phyloP scores from a whole-genome alignment of 2,113 vertebrate genomes.

The Telmatochromis brachygnathus region DNA sequence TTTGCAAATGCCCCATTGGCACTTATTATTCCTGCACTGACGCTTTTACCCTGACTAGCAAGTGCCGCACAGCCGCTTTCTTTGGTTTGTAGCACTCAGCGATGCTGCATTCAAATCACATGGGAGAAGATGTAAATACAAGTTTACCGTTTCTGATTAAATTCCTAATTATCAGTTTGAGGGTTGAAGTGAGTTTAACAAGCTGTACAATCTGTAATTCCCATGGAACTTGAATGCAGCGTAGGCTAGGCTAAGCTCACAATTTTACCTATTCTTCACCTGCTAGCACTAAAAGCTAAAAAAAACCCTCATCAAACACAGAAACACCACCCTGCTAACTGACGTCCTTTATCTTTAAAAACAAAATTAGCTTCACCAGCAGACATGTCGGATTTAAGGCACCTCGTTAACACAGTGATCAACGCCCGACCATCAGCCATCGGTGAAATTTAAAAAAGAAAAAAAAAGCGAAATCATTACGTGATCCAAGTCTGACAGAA shows the following conservation, averaged over 20 bases:
- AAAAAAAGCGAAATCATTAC: not conserved
- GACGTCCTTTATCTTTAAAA: not conserved
- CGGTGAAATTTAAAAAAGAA: not conserved
- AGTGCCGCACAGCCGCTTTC: constrained; percentile 17
- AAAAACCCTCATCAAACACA: fast-evolving
- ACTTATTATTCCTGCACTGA: not conserved
- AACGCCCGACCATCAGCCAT: not conserved
- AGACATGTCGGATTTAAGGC: not conserved
- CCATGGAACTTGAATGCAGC: not conserved
- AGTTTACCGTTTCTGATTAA: not conserved
- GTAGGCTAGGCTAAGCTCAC: not conserved
- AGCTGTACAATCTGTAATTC: not conserved
- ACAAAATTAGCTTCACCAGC: not conserved
- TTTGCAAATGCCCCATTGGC: not conserved
- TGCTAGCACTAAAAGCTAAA: not conserved
- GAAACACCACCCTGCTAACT: not conserved
- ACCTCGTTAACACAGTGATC: not conserved
- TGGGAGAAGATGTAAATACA: not conserved
- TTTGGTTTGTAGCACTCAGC: constrained; percentile 52
- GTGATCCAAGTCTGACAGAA: not conserved
- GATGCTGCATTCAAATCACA: not conserved
- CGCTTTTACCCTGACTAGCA: not conserved
- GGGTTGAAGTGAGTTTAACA: not conserved
- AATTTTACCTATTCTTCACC: not conserved
- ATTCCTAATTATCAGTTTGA: not conserved